Percentiles rank a stretch among this genome's conserved stretches.
phyloP scores from a whole-genome alignment of 2,797 vertebrate species.

The Gephyroberyx darwinii region DNA sequence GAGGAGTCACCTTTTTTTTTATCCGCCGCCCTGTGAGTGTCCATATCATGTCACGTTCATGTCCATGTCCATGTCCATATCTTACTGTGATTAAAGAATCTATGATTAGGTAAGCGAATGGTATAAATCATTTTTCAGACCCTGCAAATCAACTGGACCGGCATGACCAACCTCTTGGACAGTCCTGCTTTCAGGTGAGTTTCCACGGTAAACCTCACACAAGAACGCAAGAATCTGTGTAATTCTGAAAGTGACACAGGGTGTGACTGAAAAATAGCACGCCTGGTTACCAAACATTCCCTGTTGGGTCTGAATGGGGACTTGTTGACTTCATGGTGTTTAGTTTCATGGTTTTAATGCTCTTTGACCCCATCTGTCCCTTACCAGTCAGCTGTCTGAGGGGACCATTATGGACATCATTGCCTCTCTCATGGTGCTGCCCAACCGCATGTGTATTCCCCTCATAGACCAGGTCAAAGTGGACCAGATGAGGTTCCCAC shows the following conservation, averaged over 20 bases:
- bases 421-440: conserved; percentile 90
- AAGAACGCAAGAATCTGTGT: not conserved
- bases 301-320: not conserved
- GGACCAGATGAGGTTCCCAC: conserved; percentile 89
- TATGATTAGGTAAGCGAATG: not conserved
- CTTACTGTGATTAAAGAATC: not conserved
- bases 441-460: conserved; percentile 93
- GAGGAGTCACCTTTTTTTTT: conserved; percentile 95
- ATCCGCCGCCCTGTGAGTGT: conserved; percentile 91
- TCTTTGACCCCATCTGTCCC: conserved; percentile 4
- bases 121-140: conserved; percentile 56
- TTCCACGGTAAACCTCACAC: not conserved
- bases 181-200: conserved; percentile 88
- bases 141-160: conserved; percentile 94
- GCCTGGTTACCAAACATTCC: not conserved
- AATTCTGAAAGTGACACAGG: not conserved
- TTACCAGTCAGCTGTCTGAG: conserved; percentile 88
- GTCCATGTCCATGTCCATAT: too few relatives aligned
- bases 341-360: not conserved
- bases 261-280: not conserved
- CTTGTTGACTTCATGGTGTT: not conserved
- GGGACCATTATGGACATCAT: conserved; percentile 89
- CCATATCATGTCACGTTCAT: not conserved
- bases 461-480: conserved; percentile 91
- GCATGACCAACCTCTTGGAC: conserved; percentile 92